These are phyloP conservation scores for Notocelia uddmanniana DNA, from an alignment of 2,888 invertebrate species.

Conservation along the genomic window DNA sequence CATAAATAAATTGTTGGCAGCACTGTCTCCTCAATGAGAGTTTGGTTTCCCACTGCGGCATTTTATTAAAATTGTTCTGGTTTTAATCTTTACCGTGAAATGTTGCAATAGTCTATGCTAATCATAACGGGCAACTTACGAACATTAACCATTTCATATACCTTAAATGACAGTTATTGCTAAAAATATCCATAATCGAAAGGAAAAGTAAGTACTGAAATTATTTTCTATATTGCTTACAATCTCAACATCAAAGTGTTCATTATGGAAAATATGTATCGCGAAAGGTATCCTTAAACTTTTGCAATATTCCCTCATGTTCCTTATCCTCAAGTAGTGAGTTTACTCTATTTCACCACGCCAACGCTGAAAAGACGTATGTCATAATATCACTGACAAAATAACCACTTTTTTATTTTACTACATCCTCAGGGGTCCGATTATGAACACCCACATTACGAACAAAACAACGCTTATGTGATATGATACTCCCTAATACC, in stretches of 20 bases:
- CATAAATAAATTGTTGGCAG: not conserved
- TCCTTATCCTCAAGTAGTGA: not conserved
- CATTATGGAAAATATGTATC: too few relatives aligned
- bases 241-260: too few relatives aligned
- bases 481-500: slow-evolving; percentile 17
- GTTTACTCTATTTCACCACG: not conserved
- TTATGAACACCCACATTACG: slow-evolving; percentile 17
- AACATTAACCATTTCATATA: too few relatives aligned
- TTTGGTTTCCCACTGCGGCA: too few relatives aligned
- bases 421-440: not conserved
- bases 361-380: too few relatives aligned
- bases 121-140: not conserved
- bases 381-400: not conserved
- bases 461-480: slow-evolving; percentile 20
- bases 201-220: too few relatives aligned
- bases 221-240: too few relatives aligned
- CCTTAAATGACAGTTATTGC: too few relatives aligned
- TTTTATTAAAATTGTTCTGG: not conserved
- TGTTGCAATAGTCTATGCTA: not conserved
- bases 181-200: too few relatives aligned
- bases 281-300: too few relatives aligned
- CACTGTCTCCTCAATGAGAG: not conserved
- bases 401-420: not conserved
- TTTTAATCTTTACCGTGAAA: not conserved
- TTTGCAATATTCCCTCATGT: too few relatives aligned